Base-by-base conservation (phyloP, 2,113 vertebrate species). In the Poeciliopsis turrubarensis region DNA sequence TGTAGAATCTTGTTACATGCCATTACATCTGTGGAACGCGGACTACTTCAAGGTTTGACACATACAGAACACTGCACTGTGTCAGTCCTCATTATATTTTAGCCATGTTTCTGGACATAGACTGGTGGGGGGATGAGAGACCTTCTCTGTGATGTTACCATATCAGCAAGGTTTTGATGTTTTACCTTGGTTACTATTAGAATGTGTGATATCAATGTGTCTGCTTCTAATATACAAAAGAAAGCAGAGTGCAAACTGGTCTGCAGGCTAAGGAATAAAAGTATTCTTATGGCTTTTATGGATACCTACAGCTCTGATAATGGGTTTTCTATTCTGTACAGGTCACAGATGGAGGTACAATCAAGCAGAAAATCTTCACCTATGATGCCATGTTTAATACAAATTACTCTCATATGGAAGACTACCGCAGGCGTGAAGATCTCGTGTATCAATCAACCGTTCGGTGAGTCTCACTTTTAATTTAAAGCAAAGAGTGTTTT, bases 381-480 rank as follows among this genome's bases (percentile, higher is more conserved):
- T 99, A 99, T 0, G 98, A 99, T 31, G 98, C 98, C 81, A 99
- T 99, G 97, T 99, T 99, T 89, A 98, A 98, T 86, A 99, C 97
- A 92, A 99, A 99, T 85, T 97, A 96, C 90, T 98, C 98, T 0
- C 97, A 99, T 87, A 97, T 98, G 97, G 98, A 99, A 90, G 97
- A 96, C 74, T 98, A 98, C 82, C 95, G 96, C 74, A 95, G 95
- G 87, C 90, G 97, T 10, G 97, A 99, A 73, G 98, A 99, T 63
- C 94, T 99, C 13, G 97, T 99, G 29, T 99, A 99, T 75, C 97
- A 99, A 84, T 97, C 96, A 65, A 99, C 98, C 0, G 97, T 99
- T 87, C 95, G 98, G 98, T 99, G 88, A 96, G 97, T 73, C 31
- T 79, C 34, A 2, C 34, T 60, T 70, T 57, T 29, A 44, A 70